These are phyloP conservation scores for Dugesia japonica DNA, from an alignment of 2,888 invertebrate species.

Conservation along the genomic window DNA sequence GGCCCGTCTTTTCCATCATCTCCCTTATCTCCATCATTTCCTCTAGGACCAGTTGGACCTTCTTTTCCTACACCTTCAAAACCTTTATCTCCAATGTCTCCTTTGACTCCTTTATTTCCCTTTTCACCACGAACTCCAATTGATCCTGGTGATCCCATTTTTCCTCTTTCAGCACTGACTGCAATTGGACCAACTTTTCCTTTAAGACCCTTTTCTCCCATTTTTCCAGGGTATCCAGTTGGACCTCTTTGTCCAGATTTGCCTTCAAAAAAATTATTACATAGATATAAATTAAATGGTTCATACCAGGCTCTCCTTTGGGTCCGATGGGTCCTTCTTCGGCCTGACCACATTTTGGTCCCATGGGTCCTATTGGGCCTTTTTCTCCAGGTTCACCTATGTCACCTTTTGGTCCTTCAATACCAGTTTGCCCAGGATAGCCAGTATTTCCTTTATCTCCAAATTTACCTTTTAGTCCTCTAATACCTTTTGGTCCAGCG, in stretches of 20 bases:
- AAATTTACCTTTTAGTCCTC: background rate
- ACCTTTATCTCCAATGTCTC: slow-evolving; percentile 9
- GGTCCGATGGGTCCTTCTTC: background rate
- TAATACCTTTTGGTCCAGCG: slow-evolving; percentile 3
- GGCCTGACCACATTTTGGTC: slow-evolving; percentile 24
- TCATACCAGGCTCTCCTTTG: background rate
- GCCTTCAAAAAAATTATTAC: background rate
- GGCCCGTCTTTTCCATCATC: background rate
- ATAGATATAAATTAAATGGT: background rate
- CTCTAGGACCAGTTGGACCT: slow-evolving; percentile 24
- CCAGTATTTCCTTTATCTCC: background rate
- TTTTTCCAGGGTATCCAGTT: background rate
- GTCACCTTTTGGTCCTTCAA: background rate
- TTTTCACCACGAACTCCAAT: background rate
- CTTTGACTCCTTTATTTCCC: background rate
- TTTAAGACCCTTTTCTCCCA: background rate
- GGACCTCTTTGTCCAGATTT: background rate
- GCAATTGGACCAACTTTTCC: background rate
- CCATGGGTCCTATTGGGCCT: background rate
- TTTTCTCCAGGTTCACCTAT: background rate
- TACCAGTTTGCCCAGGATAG: background rate
- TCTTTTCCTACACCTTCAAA: background rate
- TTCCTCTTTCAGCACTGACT: background rate
- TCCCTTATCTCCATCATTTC: slow-evolving; percentile 5
- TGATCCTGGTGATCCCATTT: slow-evolving; percentile 10